Evolutionary conservation across 2,797 vertebrate species (phyloP), one percentile per base, ranked within the genome.

Genomic region (Pseudocheirus occidentalis): DNA sequence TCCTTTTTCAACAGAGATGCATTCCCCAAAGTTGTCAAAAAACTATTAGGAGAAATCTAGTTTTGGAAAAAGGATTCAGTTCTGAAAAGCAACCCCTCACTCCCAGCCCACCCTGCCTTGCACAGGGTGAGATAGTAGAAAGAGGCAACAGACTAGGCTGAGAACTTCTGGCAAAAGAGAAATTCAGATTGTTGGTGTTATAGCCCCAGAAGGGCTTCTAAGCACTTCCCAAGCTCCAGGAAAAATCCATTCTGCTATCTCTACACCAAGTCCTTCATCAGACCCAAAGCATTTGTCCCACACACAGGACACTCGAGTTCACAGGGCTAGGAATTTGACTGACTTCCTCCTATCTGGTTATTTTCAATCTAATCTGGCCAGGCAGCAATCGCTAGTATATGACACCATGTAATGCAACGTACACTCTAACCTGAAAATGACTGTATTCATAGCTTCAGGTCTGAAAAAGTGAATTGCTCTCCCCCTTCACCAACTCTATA

Each of bases 151-250:
- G 28, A 55, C 21, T 46, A 4, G 90, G 34, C 7, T 59, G 55
- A 93, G 73, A 96, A 91, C 92, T 92, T 92, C n/a, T 91, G 90
- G 14, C 46, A 9, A 94, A 57, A 90, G 92, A 89, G 91, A 21
- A 91, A 81, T 24, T 81, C 66, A 21, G 40, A 50, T 50, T 7
- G 29, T 90, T 3, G 2, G 29, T 16, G 5, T 87, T 58, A 11
- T 0, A 11, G 57, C 12, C 46, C 3, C 31, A 62, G 3, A 11
- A 90, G 0, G 29, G 10, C 40, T 55, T 18, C 31, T 7, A 87
- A 52, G 27, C 3, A 46, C 18, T 31, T 29, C 2, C 21, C 50
- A 81, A 94, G 31, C 40, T 4, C 90, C 14, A 24, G 13, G 27
- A 90, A n/a, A 50, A 50, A 50, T 93, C 11, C 89, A 92, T 89